Percentiles rank a stretch among this genome's conserved stretches.
phyloP scores from a whole-genome alignment of 2,888 invertebrate genomes.

The Theretra japonica region DNA sequence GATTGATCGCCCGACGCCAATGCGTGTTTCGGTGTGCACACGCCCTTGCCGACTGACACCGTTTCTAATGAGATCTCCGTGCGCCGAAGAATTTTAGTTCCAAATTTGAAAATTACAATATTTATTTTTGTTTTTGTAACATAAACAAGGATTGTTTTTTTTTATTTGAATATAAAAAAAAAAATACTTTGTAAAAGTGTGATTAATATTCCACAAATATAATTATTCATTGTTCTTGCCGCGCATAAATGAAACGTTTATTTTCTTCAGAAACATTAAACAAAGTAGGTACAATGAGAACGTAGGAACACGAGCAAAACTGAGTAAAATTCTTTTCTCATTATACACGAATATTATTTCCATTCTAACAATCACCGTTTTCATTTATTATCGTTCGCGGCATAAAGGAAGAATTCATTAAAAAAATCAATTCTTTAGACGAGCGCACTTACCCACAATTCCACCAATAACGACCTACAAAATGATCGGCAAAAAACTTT shows the following conservation, averaged over 20 bases:
- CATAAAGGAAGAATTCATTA: constrained; percentile 78
- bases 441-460: constrained; percentile 75
- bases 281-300: background rate
- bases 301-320: constrained; percentile 19
- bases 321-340: constrained; percentile 21
- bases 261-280: background rate
- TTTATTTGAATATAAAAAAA: too few species aligned
- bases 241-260: background rate
- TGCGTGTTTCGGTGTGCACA: constrained; percentile 48
- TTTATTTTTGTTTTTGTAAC: too few species aligned
- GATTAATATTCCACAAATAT: too few species aligned
- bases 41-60: constrained; percentile 54
- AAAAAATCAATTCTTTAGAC: constrained; percentile 70
- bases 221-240: too few species aligned
- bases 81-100: background rate
- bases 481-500: constrained; percentile 76
- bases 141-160: too few species aligned
- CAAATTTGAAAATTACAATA: background rate
- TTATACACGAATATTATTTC: constrained; percentile 43
- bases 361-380: constrained; percentile 50
- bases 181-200: too few species aligned
- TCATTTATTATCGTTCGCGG: constrained; percentile 67
- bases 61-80: constrained; percentile 25
- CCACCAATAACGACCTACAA: constrained; percentile 78
- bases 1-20: constrained; percentile 67